Evolutionary conservation across 1,140 invertebrate genomes (phyloP).

Genomic region (Tigriopus japonicus): DNA sequence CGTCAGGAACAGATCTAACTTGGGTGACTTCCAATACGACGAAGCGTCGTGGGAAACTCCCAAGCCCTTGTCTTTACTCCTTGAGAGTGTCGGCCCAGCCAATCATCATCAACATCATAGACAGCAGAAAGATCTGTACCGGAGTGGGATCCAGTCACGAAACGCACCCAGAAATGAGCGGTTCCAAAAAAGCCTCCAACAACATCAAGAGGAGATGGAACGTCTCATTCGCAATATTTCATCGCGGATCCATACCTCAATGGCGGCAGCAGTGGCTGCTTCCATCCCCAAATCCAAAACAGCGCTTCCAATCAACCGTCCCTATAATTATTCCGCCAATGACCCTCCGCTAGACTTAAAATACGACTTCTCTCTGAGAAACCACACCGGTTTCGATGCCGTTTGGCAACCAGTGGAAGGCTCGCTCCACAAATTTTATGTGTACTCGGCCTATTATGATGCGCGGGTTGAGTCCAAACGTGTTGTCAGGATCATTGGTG

Average conservation of each 20-base stretch:
- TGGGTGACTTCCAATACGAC: slow-evolving; percentile 21
- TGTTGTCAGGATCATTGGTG: slow-evolving; percentile 44
- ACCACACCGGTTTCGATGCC: slow-evolving; percentile 20
- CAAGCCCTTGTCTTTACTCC: slow-evolving; percentile 19
- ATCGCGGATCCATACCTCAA: not conserved
- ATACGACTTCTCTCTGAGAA: not conserved
- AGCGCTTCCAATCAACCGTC: slow-evolving; percentile 5
- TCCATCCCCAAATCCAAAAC: not conserved
- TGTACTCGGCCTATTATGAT: slow-evolving; percentile 75
- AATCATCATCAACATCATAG: too few relatives aligned
- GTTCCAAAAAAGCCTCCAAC: not conserved
- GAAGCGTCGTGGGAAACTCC: slow-evolving; percentile 24
- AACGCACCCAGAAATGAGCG: slow-evolving; percentile 21
- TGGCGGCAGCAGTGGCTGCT: not conserved
- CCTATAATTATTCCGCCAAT: slow-evolving; percentile 10
- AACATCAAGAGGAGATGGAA: slow-evolving; percentile 6
- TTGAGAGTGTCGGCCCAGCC: too few relatives aligned
- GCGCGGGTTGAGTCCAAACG: slow-evolving; percentile 16
- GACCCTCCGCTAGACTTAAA: not conserved
- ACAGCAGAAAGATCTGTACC: slow-evolving; percentile 25
- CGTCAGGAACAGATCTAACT: slow-evolving; percentile 23
- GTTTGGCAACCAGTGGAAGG: slow-evolving; percentile 27
- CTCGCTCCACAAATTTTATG: slow-evolving; percentile 50
- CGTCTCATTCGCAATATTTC: not conserved
- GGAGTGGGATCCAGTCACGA: slow-evolving; percentile 26